Percentiles rank a stretch among this genome's conserved stretches.
Evolutionary conservation across 2,113 vertebrate genomes (phyloP).

Genomic region (Halcyon senegalensis): DNA sequence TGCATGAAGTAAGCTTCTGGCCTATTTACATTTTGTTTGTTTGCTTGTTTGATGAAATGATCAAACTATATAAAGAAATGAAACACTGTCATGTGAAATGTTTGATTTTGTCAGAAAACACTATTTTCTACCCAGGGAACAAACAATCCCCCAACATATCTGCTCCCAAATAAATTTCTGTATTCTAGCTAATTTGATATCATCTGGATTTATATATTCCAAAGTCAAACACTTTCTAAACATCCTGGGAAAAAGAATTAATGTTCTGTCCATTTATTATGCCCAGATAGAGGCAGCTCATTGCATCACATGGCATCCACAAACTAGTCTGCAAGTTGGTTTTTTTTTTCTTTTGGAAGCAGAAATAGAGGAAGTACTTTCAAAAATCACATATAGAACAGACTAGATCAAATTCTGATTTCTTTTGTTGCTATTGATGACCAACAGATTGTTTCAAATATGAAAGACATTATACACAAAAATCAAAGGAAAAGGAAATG

Average conservation of each 20-base stretch:
- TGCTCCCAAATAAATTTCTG: not conserved
- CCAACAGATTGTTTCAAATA: not conserved
- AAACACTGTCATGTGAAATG: not conserved
- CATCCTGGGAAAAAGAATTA: not conserved
- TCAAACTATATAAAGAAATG: not conserved
- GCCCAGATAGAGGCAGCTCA: not conserved
- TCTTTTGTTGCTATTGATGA: not conserved
- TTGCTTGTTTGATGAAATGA: not conserved
- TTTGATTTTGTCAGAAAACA: not conserved
- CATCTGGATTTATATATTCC: not conserved
- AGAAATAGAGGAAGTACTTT: not conserved
- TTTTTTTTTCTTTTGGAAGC: not conserved
- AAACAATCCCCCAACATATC: not conserved
- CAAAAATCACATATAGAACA: not conserved
- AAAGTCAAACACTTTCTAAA: not conserved
- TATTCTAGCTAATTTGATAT: not conserved
- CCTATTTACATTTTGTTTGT: not conserved
- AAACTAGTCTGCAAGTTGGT: not conserved
- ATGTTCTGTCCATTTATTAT: not conserved
- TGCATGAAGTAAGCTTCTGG: not conserved
- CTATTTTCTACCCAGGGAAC: not conserved
- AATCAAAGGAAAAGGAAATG: conserved; percentile 2
- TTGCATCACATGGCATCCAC: not conserved
- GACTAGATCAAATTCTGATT: not conserved
- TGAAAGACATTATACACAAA: not conserved